phyloP scores from a whole-genome alignment of 2,888 invertebrate genomes.

The Tenodera sinensis region DNA sequence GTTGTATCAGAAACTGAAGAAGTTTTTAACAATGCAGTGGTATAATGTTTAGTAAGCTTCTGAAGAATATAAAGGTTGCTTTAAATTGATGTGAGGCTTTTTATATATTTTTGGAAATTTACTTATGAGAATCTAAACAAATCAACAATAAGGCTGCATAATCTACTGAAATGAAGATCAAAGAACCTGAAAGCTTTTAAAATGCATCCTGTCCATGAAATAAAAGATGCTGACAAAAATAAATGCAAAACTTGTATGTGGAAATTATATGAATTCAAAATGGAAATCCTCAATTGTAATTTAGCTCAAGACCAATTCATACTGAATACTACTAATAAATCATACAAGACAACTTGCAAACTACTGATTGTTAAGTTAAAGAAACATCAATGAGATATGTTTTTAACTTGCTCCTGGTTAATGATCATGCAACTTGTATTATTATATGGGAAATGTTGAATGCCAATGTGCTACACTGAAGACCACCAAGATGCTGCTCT shows the following conservation, averaged over 20 bases:
- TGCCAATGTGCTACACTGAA: neutral
- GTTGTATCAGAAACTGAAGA: neutral
- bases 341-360: no score
- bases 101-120: neutral
- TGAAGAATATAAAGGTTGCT: neutral
- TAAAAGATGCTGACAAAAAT: no score
- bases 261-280: no score
- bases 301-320: no score
- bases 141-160: neutral
- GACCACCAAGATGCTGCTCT: no score
- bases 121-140: neutral
- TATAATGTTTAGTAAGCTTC: neutral
- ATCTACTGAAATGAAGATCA: neutral
- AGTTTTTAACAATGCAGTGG: neutral
- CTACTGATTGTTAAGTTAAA: no score
- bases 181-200: neutral
- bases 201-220: neutral
- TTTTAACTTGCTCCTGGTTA: neutral
- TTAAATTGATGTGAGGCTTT: neutral
- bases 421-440: neutral
- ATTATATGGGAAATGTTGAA: neutral
- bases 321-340: no score
- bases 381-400: neutral
- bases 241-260: no score
- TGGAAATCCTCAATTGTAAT: no score